phyloP scores from a whole-genome alignment of 2,888 invertebrate genomes.

The Autographa gamma region DNA sequence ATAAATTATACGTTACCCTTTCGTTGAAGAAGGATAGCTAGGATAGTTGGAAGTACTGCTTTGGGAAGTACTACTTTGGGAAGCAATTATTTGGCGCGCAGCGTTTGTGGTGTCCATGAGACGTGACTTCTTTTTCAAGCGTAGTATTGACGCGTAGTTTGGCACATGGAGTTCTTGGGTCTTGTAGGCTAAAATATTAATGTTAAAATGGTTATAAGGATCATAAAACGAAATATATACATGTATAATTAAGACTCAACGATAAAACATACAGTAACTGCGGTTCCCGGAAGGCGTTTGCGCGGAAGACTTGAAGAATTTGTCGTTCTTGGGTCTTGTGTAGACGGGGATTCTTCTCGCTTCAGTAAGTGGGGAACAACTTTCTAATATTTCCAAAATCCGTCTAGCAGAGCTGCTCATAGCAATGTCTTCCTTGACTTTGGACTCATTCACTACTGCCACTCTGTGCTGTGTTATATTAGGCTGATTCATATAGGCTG shows the following conservation, averaged over 20 bases:
- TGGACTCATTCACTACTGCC: conserved; percentile 67
- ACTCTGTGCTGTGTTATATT: conserved; percentile 71
- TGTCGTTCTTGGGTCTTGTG: conserved; percentile 53
- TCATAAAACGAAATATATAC: conserved; percentile 9
- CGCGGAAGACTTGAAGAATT: conserved; percentile 36
- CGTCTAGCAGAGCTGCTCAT: conserved; percentile 93
- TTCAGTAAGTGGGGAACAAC: conserved; percentile 93
- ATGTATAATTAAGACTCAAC: not conserved
- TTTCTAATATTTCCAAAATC: conserved; percentile 94
- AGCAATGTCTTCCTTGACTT: conserved; percentile 61
- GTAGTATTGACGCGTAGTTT: conserved; percentile 89
- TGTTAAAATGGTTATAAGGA: not conserved
- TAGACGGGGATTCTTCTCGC: conserved; percentile 92
- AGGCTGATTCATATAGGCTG: conserved; percentile 87
- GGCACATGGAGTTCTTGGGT: conserved; percentile 89
- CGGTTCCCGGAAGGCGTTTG: conserved; percentile 1
- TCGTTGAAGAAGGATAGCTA: conserved; percentile 62
- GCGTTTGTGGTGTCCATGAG: conserved; percentile 90
- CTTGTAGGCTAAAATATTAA: conserved; percentile 70
- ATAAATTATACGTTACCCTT: conserved; percentile 51
- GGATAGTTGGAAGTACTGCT: conserved; percentile 77
- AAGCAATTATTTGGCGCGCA: conserved; percentile 89
- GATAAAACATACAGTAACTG: conserved; percentile 43
- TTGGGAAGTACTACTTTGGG: conserved; percentile 86
- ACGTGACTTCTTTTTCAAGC: conserved; percentile 88